Percentiles rank a stretch among this genome's conserved stretches.
These are phyloP conservation scores for Delphinapterus leucas DNA, from an alignment of 2,113 vertebrate species.

Conservation along the genomic window DNA sequence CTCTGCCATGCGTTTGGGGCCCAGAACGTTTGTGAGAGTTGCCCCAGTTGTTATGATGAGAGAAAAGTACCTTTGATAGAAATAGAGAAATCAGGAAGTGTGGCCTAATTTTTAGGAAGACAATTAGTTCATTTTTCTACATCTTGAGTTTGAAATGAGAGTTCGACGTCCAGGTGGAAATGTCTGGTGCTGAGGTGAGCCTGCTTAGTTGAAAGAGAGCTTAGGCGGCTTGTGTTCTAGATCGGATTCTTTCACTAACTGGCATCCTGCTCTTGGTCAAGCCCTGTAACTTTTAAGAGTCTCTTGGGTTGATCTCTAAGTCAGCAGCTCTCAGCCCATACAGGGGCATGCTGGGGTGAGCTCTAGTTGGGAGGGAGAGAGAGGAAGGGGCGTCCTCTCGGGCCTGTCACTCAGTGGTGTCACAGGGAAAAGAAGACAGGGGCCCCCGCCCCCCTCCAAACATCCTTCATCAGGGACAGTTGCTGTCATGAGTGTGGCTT, in stretches of 20 bases:
- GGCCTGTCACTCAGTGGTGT: background rate
- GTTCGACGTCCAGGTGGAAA: slow-evolving; percentile 23
- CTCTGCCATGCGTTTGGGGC: background rate
- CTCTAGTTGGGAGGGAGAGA: background rate
- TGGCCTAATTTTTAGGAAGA: slow-evolving; percentile 46
- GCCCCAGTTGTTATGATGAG: slow-evolving; percentile 47
- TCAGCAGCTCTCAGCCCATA: background rate
- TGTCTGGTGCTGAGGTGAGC: background rate
- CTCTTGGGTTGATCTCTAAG: background rate
- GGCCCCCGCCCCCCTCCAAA: too few species aligned
- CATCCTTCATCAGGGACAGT: background rate
- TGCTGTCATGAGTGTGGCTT: background rate
- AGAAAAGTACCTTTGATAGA: slow-evolving; percentile 38
- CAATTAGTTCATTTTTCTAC: slow-evolving; percentile 60
- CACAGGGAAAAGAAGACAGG: background rate
- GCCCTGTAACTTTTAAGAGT: background rate
- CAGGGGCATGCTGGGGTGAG: background rate
- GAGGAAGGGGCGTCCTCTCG: background rate
- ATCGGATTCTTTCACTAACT: background rate
- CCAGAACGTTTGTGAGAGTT: background rate
- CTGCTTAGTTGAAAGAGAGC: background rate
- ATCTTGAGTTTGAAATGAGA: slow-evolving; percentile 48
- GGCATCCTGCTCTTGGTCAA: background rate
- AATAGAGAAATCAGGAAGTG: slow-evolving; percentile 48
- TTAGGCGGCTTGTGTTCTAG: background rate